A percentile compares a stretch with the other conserved stretches of the same genome.
Conservation (phyloP, 1,140 invertebrate genomes). For the Halesus radiatus region DNA sequence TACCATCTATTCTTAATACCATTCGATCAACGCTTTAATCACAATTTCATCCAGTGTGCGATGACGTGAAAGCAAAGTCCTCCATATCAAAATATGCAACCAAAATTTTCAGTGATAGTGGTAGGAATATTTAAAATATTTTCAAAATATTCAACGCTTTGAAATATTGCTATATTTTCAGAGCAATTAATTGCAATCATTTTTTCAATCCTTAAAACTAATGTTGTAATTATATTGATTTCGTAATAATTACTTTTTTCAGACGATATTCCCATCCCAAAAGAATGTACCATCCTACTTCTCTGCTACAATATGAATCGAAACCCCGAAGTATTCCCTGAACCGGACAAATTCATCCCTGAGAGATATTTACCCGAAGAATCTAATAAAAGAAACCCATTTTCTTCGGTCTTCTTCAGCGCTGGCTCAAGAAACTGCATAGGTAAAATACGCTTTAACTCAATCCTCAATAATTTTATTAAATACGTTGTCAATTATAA, state of each 20-base stretch:
- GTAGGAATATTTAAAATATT: too few relatives aligned
- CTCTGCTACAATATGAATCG: conserved; percentile 74
- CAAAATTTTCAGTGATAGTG: too few relatives aligned
- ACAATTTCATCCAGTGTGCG: too few relatives aligned
- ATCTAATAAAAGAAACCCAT: conserved; percentile 66
- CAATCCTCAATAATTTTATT: too few relatives aligned
- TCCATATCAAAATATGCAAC: too few relatives aligned
- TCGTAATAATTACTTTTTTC: not conserved
- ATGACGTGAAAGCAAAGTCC: too few relatives aligned
- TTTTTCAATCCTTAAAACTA: not conserved
- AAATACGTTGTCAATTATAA: too few relatives aligned
- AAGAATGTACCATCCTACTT: conserved; percentile 65
- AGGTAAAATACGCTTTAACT: conserved; percentile 62
- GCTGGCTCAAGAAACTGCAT: conserved; percentile 84
- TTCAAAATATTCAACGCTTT: too few relatives aligned
- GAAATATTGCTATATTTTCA: too few relatives aligned
- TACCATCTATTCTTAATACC: too few relatives aligned
- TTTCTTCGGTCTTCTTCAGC: conserved; percentile 80
- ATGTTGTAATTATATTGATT: too few relatives aligned
- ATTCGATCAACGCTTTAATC: too few relatives aligned
- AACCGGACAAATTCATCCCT: conserved; percentile 82
- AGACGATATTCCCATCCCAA: conserved; percentile 60
- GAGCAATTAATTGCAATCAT: not conserved
- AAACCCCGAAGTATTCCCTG: conserved; percentile 74
- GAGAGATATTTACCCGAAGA: conserved; percentile 80